Percentiles rank a stretch among this genome's conserved stretches.
These are phyloP conservation scores for Tiphia femorata DNA, from an alignment of 2,888 invertebrate species.

Conservation along the genomic window DNA sequence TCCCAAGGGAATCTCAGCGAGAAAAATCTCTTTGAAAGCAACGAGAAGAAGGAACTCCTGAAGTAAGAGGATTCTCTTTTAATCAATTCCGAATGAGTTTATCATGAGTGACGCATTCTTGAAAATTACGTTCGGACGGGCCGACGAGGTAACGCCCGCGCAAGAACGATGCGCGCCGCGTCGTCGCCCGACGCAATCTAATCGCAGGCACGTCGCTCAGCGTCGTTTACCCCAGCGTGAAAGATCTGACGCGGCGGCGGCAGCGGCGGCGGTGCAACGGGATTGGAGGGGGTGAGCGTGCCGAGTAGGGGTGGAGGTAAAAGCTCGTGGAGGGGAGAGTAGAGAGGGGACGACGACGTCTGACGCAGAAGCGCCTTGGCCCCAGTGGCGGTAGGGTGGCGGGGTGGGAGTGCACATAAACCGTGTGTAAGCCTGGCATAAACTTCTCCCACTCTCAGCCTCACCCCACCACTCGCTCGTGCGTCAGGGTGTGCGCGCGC, in stretches of 20 bases:
- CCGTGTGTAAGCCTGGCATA: slow-evolving; percentile 46
- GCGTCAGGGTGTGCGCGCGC: slow-evolving; percentile 21
- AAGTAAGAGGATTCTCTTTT: too few species aligned
- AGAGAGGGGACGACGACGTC: slow-evolving; percentile 6
- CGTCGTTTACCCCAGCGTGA: slow-evolving; percentile 23
- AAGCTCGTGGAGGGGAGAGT: slow-evolving; percentile 1
- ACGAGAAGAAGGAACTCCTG: too few species aligned
- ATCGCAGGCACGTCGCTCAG: slow-evolving; percentile 36
- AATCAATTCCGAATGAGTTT: too few species aligned
- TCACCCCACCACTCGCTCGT: slow-evolving; percentile 17
- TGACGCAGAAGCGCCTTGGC: slow-evolving; percentile 31
- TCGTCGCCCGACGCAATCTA: slow-evolving; percentile 55
- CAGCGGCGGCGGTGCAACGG: slow-evolving; percentile 9
- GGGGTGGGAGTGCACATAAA: slow-evolving; percentile 42
- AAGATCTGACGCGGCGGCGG: slow-evolving; percentile 24
- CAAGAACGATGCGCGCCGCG: slow-evolving; percentile 30
- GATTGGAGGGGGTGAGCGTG: slow-evolving; percentile 7
- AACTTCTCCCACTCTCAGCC: slow-evolving; percentile 25
- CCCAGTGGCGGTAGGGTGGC: slow-evolving; percentile 7
- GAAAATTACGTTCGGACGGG: too few species aligned
- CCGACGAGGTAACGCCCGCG: too few species aligned
- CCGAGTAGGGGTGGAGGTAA: slow-evolving; percentile 19
- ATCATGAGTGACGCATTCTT: too few species aligned
- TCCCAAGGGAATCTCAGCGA: too few species aligned
- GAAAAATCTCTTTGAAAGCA: too few species aligned